Base-by-base conservation (phyloP, 2,113 vertebrate genomes). In the Cinclus cinclus region DNA sequence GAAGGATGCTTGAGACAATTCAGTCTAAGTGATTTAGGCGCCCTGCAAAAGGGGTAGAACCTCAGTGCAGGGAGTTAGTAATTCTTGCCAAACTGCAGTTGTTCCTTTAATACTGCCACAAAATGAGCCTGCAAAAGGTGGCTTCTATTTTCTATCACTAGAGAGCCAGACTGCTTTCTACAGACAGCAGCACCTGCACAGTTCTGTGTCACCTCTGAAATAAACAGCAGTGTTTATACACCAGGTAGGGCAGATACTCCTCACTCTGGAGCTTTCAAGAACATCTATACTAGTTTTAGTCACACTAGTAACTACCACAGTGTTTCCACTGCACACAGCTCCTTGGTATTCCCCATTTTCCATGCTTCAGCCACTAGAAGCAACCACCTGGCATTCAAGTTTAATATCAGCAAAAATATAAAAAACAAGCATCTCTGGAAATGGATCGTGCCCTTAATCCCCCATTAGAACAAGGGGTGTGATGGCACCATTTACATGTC, bases 401-500 rank as follows among this genome's bases (percentile, higher is more conserved):
- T 49, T 24, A 84, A 21, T 15, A 46, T 7, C 3, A 81, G 50
- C 28, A n/a, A 67, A 71, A 74, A 42, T 4, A 15, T 4, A 77
- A 31, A 37, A 87, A 89, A 46, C 4, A 79, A 73, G 37, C 15
- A 78, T 16, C 1, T 2, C 64, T 53, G n/a, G 55, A 75, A 82
- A 81, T 1, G 2, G 8, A 83, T 17, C 16, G 18, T 52, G 11
- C 64, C 25, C 44, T 50, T 67, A 71, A 71, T 4, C 8, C 41
- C 41, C 52, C 16, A 7, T 8, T 7, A 13, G 2, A 59, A 39
- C 5, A 63, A 10, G 8, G 10, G 31, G 46, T 58, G 63, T 6
- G n/a, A 44, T 42, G 9, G 16, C 39, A 59, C 4, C 39, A 13
- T 21, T 42, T 20, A 53, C 4, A 33, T 0, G 0, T 10, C 18